phyloP scores from a whole-genome alignment of 1,140 invertebrate species.

The Cataglyphis hispanica region DNA sequence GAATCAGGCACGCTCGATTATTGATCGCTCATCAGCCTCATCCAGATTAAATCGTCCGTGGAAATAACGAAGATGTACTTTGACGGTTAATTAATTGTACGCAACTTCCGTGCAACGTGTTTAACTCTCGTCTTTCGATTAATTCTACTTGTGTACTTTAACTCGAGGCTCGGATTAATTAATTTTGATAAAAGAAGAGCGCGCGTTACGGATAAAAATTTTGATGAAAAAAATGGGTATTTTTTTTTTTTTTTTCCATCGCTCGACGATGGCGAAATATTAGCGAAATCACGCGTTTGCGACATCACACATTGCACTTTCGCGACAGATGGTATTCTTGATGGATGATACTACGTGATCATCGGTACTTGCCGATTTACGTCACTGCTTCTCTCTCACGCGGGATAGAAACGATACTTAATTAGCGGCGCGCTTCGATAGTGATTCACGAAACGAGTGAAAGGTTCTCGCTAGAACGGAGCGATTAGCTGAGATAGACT shows the following conservation, averaged over 20 bases:
- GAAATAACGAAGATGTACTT: not conserved
- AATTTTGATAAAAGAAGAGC: not conserved
- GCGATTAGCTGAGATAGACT: constrained; percentile 29
- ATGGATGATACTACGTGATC: constrained; percentile 44
- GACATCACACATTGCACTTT: not conserved
- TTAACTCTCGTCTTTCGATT: not conserved
- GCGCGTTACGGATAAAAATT: not conserved
- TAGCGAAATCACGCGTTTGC: constrained; percentile 43
- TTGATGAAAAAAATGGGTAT: not conserved
- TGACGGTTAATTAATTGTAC: too few relatives aligned
- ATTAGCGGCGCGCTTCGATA: constrained; percentile 56
- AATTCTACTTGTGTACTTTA: not conserved
- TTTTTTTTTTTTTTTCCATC: not conserved
- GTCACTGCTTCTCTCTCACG: constrained; percentile 40
- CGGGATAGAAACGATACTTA: constrained; percentile 60
- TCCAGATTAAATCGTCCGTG: not conserved
- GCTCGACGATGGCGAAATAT: not conserved
- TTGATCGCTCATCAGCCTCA: not conserved
- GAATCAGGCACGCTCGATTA: not conserved
- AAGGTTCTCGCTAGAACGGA: constrained; percentile 56
- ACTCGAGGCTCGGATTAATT: not conserved
- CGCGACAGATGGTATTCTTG: constrained; percentile 37
- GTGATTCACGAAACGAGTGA: constrained; percentile 76
- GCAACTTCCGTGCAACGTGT: too few relatives aligned
- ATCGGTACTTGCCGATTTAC: constrained; percentile 34